These are phyloP conservation scores for Enhydra lutris DNA, from an alignment of 2,113 vertebrate species.

Conservation along the genomic window DNA sequence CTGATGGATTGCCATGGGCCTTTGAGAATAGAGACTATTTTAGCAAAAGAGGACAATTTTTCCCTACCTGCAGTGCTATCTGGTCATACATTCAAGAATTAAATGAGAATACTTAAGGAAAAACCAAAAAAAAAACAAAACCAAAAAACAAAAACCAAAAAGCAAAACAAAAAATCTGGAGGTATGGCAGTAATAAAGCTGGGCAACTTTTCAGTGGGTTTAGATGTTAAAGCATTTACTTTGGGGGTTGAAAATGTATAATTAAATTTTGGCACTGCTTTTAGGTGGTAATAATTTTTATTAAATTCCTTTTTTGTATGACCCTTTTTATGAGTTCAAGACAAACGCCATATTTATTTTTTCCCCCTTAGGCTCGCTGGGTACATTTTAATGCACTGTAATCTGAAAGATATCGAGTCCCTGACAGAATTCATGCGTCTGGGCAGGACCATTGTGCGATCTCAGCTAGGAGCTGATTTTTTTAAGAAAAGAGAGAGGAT, in stretches of 20 bases:
- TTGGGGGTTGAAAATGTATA: conserved; percentile 52
- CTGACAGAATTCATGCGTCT: not conserved
- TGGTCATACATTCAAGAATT: conserved; percentile 47
- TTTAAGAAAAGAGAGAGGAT: not conserved
- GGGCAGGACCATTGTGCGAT: not conserved
- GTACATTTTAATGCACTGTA: conserved; percentile 55
- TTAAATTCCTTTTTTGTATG: conserved; percentile 62
- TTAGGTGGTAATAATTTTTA: conserved; percentile 68
- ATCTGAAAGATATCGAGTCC: conserved; percentile 50
- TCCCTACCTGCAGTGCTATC: conserved; percentile 43
- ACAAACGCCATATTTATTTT: conserved; percentile 59
- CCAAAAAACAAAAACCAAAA: not conserved
- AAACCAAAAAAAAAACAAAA: not conserved
- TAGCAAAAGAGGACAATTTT: conserved; percentile 16
- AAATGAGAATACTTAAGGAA: conserved; percentile 46
- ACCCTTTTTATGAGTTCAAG: conserved; percentile 67
- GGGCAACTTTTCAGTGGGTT: conserved; percentile 11
- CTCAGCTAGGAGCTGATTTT: not conserved
- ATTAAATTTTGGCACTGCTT: conserved; percentile 70
- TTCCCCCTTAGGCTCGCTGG: not conserved
- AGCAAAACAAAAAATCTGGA: not conserved
- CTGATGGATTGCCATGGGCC: not conserved
- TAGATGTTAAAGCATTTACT: conserved; percentile 40
- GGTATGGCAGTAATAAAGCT: not conserved
- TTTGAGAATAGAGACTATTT: conserved; percentile 51